These are phyloP conservation scores for Heterohyrax brucei DNA, from an alignment of 2,797 vertebrate genomes.

Conservation along the genomic window DNA sequence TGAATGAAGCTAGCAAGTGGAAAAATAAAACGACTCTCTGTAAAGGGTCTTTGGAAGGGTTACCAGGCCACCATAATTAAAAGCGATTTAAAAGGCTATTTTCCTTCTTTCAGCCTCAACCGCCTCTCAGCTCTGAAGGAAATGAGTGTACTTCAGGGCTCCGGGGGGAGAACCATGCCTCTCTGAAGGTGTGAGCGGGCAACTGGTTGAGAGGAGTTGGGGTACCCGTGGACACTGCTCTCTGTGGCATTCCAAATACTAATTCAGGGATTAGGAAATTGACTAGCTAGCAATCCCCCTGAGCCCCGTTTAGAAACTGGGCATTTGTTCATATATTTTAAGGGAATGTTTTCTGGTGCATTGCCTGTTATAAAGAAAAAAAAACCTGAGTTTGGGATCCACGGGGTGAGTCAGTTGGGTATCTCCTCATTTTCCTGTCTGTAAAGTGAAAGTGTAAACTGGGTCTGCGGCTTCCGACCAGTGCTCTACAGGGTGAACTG, in stretches of 20 bases:
- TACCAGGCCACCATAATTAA: slow-evolving; percentile 77
- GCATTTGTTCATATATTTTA: slow-evolving; percentile 3
- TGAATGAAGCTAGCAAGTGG: slow-evolving; percentile 85
- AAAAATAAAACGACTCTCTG: slow-evolving; percentile 73
- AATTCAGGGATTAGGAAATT: background rate
- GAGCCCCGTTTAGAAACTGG: too few species aligned
- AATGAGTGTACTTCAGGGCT: background rate
- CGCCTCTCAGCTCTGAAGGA: background rate
- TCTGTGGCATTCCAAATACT: background rate
- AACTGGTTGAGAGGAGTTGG: too few species aligned
- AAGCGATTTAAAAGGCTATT: slow-evolving; percentile 77
- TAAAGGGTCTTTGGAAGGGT: slow-evolving; percentile 75
- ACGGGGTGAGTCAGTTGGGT: background rate
- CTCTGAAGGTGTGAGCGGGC: too few species aligned
- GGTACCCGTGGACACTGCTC: background rate
- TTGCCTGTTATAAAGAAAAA: background rate
- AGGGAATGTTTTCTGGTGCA: slow-evolving; percentile 27
- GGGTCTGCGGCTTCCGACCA: background rate
- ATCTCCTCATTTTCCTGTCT: background rate
- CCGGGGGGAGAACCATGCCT: accelerated
- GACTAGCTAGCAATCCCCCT: background rate
- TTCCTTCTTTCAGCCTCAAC: slow-evolving; percentile 60
- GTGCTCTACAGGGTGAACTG: background rate
- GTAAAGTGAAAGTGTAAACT: background rate
- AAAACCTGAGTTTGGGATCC: background rate